A percentile compares a stretch with the other conserved stretches of the same genome.
Conservation (phyloP, 2,888 invertebrate genomes). For the Augochlorella aurata region DNA sequence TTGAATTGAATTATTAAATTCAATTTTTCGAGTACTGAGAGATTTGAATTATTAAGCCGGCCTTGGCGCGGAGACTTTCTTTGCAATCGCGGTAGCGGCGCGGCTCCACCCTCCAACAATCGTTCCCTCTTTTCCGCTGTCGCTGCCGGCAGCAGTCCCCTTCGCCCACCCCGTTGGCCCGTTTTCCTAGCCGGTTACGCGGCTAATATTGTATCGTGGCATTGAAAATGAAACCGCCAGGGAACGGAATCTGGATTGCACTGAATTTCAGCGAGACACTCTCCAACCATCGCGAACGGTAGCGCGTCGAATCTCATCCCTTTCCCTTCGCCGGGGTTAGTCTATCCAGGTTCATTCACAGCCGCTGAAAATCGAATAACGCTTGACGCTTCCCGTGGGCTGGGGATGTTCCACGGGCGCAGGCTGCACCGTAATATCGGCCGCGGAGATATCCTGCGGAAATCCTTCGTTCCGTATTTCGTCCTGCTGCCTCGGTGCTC, state of each 20-base stretch:
- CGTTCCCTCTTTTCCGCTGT: background rate
- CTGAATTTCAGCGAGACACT: conserved; percentile 52
- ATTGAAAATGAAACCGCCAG: conserved; percentile 46
- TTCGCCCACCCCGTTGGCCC: background rate
- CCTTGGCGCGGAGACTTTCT: conserved; percentile 71
- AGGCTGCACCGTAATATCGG: conserved; percentile 44
- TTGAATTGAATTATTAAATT: conserved; percentile 82
- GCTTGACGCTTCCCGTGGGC: conserved; percentile 30
- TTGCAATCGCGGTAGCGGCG: conserved; percentile 63
- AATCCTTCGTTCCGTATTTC: conserved; percentile 39
- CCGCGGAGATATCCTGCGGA: conserved; percentile 44
- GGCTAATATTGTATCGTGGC: conserved; percentile 48
- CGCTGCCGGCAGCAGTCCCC: background rate
- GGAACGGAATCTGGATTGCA: conserved; percentile 31
- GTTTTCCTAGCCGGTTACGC: conserved; percentile 36
- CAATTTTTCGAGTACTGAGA: conserved; percentile 82
- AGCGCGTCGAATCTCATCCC: conserved; percentile 29
- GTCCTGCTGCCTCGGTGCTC: background rate
- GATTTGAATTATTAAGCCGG: conserved; percentile 80
- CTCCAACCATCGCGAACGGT: conserved; percentile 36
- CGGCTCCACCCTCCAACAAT: background rate
- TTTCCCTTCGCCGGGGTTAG: conserved; percentile 27
- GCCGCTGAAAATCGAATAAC: conserved; percentile 54
- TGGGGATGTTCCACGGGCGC: conserved; percentile 28
- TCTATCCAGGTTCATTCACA: conserved; percentile 42